Evolutionary conservation across 1,140 invertebrate genomes (phyloP), one percentile per base, ranked within the genome.

Genomic region (Lerema accius): DNA sequence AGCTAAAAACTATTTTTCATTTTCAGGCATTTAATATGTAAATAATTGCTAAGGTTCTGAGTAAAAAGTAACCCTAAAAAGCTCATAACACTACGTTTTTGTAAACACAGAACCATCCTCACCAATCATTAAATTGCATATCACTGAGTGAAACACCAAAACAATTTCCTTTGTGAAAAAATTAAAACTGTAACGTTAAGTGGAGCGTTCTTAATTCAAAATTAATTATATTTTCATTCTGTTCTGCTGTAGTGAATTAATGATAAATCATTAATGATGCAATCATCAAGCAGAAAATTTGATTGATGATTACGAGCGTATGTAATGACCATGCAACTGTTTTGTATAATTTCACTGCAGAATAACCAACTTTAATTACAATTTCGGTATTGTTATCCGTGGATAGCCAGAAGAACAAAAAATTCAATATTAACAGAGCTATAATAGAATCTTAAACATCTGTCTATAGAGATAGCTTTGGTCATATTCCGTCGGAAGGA

Each of bases 191-290:
- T 56, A 35, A 56, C 14, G 4, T 23, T 17, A 43, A 46, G 32
- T 58, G 42, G 32, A 32, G 48, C 35, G 35, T 37, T 37, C 35
- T 37, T 37, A 37, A 58, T 46, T 43, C 28, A 58, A 58, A 14
- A 58, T 46, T 46, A 58, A 58, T 46, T 46, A 46, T 46, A 58
- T 46, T 37, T 37, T 46, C 43, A 46, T 46, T 37, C 28, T 14
- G 42, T 58, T 28, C 42, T 23, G 5, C 19, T 23, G 28, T 58
- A 46, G 35, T 46, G 55, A 43, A 58, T 58, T 35, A 46, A 58
- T 46, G 55, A 58, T 58, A 58, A 58, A 58, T 46, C 42, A 46
- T 58, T 58, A 58, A 58, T 58, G 55, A 58, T 28, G 35, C 13
- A 46, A 58, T 58, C 55, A 58, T 46, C 26, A 37, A 35, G 14